Percentiles rank a stretch among this genome's conserved stretches.
These are phyloP conservation scores for Macaca nemestrina DNA, from an alignment of 2,113 vertebrate species.

Conservation along the genomic window DNA sequence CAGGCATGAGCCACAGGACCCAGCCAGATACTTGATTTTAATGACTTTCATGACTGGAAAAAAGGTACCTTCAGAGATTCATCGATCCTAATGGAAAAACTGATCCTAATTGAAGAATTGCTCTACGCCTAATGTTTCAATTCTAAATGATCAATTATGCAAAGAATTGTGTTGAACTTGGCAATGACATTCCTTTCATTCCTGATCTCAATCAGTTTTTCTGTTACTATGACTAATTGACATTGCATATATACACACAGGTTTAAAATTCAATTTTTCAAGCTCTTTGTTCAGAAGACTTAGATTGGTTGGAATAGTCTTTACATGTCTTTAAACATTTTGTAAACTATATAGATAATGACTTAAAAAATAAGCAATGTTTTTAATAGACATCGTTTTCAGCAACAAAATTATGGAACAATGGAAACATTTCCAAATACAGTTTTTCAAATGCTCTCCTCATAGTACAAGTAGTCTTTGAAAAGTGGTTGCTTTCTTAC, in stretches of 20 bases:
- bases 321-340: not conserved
- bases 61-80: not conserved
- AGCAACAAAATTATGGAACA: not conserved
- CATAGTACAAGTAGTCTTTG: not conserved
- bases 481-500: conserved; percentile 26
- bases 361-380: not conserved
- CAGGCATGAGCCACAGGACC: not conserved
- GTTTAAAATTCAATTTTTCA: not conserved
- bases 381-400: conserved; percentile 37
- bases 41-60: conserved; percentile 5
- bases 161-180: not conserved
- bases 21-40: not conserved
- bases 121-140: not conserved
- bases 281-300: not conserved
- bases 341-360: not conserved
- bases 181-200: not conserved
- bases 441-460: not conserved
- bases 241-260: not conserved
- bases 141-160: not conserved
- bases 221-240: not conserved
- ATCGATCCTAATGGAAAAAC: not conserved
- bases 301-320: not conserved
- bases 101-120: not conserved
- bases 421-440: conserved; percentile 17
- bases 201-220: not conserved